Conservation (phyloP, 2,888 invertebrate genomes). For the Keiferia lycopersicella region DNA sequence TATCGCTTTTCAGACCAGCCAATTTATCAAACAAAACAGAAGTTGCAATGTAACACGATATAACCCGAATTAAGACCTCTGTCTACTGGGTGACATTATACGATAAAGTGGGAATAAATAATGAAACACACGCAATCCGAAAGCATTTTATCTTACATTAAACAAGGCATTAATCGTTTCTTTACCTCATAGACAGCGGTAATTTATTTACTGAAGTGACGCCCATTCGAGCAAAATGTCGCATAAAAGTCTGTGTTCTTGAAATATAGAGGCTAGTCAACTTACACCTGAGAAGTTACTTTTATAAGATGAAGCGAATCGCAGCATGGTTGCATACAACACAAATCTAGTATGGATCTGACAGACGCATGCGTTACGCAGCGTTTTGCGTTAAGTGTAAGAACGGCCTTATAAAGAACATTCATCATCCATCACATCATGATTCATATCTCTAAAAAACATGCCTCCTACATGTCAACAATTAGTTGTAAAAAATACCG, state of each 20-base stretch:
- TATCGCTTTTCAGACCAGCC: not conserved
- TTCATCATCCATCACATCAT: not conserved
- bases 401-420: not conserved
- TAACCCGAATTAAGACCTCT: slow-evolving; percentile 26
- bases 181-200: slow-evolving; percentile 7
- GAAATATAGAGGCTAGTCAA: too few relatives aligned
- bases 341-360: too few relatives aligned
- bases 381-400: too few relatives aligned
- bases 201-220: slow-evolving; percentile 10
- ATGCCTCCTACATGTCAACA: not conserved
- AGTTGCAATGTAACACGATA: slow-evolving; percentile 2
- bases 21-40: slow-evolving; percentile 14
- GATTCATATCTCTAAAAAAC: slow-evolving; percentile 2
- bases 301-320: too few relatives aligned
- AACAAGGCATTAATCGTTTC: slow-evolving; percentile 13
- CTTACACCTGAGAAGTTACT: too few relatives aligned
- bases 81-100: slow-evolving; percentile 29
- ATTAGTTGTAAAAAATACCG: not conserved
- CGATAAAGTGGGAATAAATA: slow-evolving; percentile 29
- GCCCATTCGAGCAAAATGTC: slow-evolving; percentile 1
- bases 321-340: too few relatives aligned
- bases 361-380: too few relatives aligned
- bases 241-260: not conserved
- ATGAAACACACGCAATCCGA: slow-evolving; percentile 22
- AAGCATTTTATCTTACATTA: slow-evolving; percentile 17